Conservation (phyloP, 2,888 invertebrate species). For the Mechanitis messenoides region DNA sequence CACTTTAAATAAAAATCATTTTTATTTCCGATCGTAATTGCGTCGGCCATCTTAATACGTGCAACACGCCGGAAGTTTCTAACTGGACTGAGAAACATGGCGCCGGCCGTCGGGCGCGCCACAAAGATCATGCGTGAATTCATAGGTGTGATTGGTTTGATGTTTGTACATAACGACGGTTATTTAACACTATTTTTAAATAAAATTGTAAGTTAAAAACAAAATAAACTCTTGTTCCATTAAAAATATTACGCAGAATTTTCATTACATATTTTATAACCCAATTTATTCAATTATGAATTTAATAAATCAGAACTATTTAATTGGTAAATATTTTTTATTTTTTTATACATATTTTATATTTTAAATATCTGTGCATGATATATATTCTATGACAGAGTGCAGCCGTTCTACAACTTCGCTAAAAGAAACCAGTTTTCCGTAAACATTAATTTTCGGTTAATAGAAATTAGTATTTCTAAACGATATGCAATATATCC, state of each 20-base stretch:
- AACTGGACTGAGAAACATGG: constrained; percentile 66
- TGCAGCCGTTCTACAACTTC: constrained; percentile 29
- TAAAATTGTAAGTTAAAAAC: too few species aligned
- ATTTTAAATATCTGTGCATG: constrained; percentile 22
- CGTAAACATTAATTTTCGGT: constrained; percentile 15
- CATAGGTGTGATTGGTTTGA: constrained; percentile 35
- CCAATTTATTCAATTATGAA: too few species aligned
- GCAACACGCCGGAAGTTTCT: constrained; percentile 37
- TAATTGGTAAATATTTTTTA: neutral
- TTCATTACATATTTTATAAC: too few species aligned
- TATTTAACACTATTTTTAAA: neutral
- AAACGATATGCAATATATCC: neutral
- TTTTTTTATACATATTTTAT: neutral
- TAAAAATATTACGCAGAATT: too few species aligned
- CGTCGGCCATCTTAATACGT: constrained; percentile 38
- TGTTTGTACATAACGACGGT: neutral
- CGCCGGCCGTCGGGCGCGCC: constrained; percentile 38
- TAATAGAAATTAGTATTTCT: neutral
- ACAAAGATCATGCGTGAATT: constrained; percentile 54
- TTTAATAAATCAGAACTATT: too few species aligned
- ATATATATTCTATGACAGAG: constrained; percentile 23
- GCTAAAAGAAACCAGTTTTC: constrained; percentile 36
- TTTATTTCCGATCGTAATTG: constrained; percentile 25
- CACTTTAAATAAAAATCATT: constrained; percentile 13
- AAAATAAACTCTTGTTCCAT: neutral